phyloP scores from a whole-genome alignment of 1,140 invertebrate species.

The Dreissena rostriformis region DNA sequence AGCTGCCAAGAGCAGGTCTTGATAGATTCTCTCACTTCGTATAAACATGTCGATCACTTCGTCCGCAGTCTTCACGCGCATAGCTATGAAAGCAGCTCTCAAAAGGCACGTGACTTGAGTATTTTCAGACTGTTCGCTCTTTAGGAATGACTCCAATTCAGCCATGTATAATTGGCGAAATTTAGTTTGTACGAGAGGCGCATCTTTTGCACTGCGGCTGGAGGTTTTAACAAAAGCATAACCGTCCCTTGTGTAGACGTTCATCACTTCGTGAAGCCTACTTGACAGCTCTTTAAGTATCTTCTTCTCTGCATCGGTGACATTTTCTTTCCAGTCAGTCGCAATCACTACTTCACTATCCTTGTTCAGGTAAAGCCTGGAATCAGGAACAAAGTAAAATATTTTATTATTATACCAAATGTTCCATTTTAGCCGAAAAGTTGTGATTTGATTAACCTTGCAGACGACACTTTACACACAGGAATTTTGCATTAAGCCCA shows the following conservation, averaged over 20 bases:
- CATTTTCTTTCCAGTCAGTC: slow-evolving; percentile 59
- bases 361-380: slow-evolving; percentile 67
- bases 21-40: slow-evolving; percentile 74
- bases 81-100: slow-evolving; percentile 68
- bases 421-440: not conserved
- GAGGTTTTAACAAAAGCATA: slow-evolving; percentile 76
- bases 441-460: not conserved
- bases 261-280: slow-evolving; percentile 64
- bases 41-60: slow-evolving; percentile 73
- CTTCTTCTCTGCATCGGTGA: slow-evolving; percentile 55
- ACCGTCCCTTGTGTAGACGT: slow-evolving; percentile 57
- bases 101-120: slow-evolving; percentile 68
- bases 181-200: slow-evolving; percentile 66
- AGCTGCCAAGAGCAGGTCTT: slow-evolving; percentile 72
- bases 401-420: no score
- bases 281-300: slow-evolving; percentile 52
- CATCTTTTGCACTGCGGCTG: slow-evolving; percentile 75
- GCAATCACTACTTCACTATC: slow-evolving; percentile 52
- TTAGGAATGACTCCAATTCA: slow-evolving; percentile 53
- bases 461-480: not conserved
- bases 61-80: slow-evolving; percentile 63
- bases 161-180: slow-evolving; percentile 66
- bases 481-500: not conserved
- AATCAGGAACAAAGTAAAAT: not conserved
- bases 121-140: slow-evolving; percentile 66